phyloP scores from a whole-genome alignment of 2,888 invertebrate genomes.

The Tenthredo scrophulariae region DNA sequence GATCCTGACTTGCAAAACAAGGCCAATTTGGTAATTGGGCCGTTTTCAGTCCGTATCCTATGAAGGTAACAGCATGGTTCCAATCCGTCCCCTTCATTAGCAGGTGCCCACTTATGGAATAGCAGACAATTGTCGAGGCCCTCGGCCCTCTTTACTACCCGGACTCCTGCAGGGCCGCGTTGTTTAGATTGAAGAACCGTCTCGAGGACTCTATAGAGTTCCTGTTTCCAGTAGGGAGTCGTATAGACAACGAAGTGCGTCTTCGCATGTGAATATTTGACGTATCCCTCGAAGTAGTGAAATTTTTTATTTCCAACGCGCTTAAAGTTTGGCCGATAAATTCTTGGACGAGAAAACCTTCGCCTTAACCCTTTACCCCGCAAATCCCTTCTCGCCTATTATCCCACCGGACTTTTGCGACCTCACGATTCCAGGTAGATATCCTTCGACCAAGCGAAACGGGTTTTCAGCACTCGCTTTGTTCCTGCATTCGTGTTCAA shows the following conservation, averaged over 20 bases:
- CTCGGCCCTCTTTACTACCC: background rate
- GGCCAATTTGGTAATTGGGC: slow-evolving; percentile 11
- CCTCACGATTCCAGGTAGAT: slow-evolving; percentile 50
- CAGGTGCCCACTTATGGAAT: slow-evolving; percentile 30
- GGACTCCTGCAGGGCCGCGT: background rate
- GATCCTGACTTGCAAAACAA: background rate
- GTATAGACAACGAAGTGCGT: background rate
- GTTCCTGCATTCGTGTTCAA: slow-evolving; percentile 38
- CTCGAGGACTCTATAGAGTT: slow-evolving; percentile 29
- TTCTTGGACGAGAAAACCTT: background rate
- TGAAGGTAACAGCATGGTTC: background rate
- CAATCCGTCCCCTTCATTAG: slow-evolving; percentile 26
- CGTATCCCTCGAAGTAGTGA: background rate
- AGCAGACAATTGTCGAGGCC: slow-evolving; percentile 34
- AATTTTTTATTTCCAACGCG: background rate
- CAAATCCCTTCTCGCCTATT: slow-evolving; percentile 13
- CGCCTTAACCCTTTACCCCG: slow-evolving; percentile 10
- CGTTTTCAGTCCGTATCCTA: background rate
- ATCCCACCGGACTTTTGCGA: slow-evolving; percentile 34
- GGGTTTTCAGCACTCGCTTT: slow-evolving; percentile 44
- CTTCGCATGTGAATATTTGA: background rate
- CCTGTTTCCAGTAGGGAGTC: slow-evolving; percentile 7
- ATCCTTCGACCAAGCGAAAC: slow-evolving; percentile 46
- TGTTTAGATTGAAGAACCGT: slow-evolving; percentile 47
- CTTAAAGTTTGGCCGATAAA: background rate